phyloP scores from a whole-genome alignment of 1,140 invertebrate genomes.

The Drosophila nasuta region DNA sequence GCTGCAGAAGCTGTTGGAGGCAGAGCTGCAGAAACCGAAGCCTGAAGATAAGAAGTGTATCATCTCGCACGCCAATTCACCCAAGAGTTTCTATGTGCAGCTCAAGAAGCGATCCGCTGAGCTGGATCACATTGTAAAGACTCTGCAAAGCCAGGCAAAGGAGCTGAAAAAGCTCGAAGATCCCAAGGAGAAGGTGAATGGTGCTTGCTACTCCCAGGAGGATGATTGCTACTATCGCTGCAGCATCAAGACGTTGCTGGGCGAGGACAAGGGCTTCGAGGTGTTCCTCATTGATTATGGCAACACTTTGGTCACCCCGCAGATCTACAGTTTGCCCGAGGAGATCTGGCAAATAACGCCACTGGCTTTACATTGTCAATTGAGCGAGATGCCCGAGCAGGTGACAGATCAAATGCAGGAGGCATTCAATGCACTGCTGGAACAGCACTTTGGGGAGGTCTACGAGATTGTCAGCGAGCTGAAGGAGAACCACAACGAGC shows the following conservation, averaged over 20 bases:
- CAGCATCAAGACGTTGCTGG: conserved; percentile 86
- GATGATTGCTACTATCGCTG: conserved; percentile 90
- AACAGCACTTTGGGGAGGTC: conserved; percentile 78
- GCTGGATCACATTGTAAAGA: conserved; percentile 87
- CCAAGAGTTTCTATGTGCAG: conserved; percentile 90
- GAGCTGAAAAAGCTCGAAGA: conserved; percentile 38
- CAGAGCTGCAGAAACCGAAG: conserved; percentile 36
- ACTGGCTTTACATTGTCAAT: conserved; percentile 87
- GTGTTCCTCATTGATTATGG: conserved; percentile 91
- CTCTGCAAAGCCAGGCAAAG: conserved; percentile 72
- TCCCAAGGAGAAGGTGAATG: conserved; percentile 64
- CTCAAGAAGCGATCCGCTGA: conserved; percentile 87
- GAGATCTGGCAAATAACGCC: conserved; percentile 86
- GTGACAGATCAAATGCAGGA: conserved; percentile 52
- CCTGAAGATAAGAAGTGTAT: conserved; percentile 52
- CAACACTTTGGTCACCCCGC: conserved; percentile 87
- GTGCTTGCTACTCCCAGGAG: conserved; percentile 88
- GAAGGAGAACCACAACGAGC: conserved; percentile 11
- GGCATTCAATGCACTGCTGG: conserved; percentile 62
- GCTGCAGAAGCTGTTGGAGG: conserved; percentile 58
- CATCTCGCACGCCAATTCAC: conserved; percentile 88
- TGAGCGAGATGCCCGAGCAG: conserved; percentile 74
- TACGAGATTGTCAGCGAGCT: conserved; percentile 66
- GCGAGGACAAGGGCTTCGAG: conserved; percentile 86
- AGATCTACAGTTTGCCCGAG: conserved; percentile 87